A percentile compares a stretch with the other conserved stretches of the same genome.
Conservation (phyloP, 2,888 invertebrate species). For the Trissonchulus latispiculum region DNA sequence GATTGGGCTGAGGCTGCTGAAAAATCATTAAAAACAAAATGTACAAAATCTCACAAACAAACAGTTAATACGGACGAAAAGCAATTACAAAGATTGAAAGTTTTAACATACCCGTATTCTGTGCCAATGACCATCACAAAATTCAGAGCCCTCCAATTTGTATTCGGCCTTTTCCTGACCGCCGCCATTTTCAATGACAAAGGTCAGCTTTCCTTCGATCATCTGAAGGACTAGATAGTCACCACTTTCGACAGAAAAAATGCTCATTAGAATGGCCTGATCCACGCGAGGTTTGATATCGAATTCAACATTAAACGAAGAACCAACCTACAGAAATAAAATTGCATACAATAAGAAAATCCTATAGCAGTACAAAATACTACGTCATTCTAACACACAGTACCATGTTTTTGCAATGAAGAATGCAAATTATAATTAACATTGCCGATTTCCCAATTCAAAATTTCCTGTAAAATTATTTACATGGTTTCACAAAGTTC, state of each 20-base stretch:
- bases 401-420: too few relatives aligned
- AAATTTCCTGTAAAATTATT: too few relatives aligned
- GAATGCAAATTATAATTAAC: too few relatives aligned
- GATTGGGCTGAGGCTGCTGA: too few relatives aligned
- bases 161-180: conserved; percentile 54
- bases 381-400: too few relatives aligned
- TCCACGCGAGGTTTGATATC: conserved; percentile 37
- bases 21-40: too few relatives aligned
- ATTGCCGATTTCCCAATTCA: too few relatives aligned
- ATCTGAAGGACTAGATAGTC: conserved; percentile 79
- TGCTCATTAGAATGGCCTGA: conserved; percentile 37
- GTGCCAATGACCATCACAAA: conserved; percentile 95
- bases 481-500: too few relatives aligned
- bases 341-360: too few relatives aligned
- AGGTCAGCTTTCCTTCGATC: conserved; percentile 63
- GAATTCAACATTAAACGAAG: conserved; percentile 35
- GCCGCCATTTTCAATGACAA: conserved; percentile 52
- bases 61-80: neutral
- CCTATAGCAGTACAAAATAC: too few relatives aligned
- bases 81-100: neutral
- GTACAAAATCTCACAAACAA: too few relatives aligned
- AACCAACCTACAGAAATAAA: too few relatives aligned
- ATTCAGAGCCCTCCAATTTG: conserved; percentile 48
- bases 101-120: conserved; percentile 52
- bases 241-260: conserved; percentile 34